Evolutionary conservation across 2,888 invertebrate genomes (phyloP).

Genomic region (Synergus japonicus): DNA sequence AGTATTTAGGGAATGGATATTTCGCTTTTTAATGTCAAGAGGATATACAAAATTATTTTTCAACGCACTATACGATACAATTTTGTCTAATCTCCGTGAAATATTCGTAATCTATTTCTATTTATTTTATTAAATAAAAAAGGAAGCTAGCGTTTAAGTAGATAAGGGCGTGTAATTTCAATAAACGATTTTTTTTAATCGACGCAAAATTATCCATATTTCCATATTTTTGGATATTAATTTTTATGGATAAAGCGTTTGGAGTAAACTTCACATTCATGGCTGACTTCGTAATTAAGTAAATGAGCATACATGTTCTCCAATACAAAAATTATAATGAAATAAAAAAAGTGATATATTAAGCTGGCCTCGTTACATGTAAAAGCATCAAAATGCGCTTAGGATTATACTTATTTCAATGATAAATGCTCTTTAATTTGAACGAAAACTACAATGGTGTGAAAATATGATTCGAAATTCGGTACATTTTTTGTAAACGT

Average conservation of each 20-base stretch:
- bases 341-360: slow-evolving; percentile 17
- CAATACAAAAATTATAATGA: not conserved
- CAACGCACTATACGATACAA: not conserved
- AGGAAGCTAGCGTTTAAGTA: slow-evolving; percentile 1
- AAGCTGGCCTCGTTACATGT: slow-evolving; percentile 5
- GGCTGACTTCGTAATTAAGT: slow-evolving; percentile 30
- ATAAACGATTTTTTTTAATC: not conserved
- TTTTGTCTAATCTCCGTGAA: not conserved
- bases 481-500: slow-evolving; percentile 1
- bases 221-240: not conserved
- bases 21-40: slow-evolving; percentile 6
- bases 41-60: slow-evolving; percentile 24
- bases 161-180: not conserved
- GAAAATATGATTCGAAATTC: not conserved
- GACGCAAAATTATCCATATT: slow-evolving; percentile 1
- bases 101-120: not conserved
- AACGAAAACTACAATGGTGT: not conserved
- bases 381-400: slow-evolving; percentile 31
- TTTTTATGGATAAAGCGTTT: not conserved
- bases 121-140: not conserved
- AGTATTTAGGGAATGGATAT: not conserved
- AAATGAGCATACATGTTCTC: slow-evolving; percentile 7
- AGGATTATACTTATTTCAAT: not conserved
- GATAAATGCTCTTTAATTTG: not conserved
- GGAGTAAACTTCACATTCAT: not conserved